Conservation (phyloP, 2,797 vertebrate genomes). For the Rhyacichthys aspro region DNA sequence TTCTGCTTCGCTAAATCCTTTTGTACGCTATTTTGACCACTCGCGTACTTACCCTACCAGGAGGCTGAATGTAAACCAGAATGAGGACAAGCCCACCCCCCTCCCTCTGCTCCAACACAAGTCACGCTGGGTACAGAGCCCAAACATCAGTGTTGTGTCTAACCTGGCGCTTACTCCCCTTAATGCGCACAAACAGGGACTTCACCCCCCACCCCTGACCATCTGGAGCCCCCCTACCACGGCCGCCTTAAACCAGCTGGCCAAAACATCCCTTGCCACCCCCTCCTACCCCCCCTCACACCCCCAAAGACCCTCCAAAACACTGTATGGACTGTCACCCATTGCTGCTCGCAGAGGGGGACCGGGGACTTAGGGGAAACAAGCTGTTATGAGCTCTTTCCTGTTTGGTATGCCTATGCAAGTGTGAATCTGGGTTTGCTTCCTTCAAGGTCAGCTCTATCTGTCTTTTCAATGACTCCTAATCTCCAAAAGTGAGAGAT, state of each 20-base stretch:
- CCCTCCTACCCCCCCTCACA: background rate
- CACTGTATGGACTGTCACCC: constrained; percentile 35
- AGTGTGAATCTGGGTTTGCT: constrained; percentile 25
- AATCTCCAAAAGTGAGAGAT: constrained; percentile 27
- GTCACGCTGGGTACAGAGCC: constrained; percentile 47
- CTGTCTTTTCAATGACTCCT: constrained; percentile 34
- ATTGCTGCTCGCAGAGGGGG: constrained; percentile 32
- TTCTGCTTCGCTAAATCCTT: constrained; percentile 20
- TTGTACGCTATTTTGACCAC: constrained; percentile 21
- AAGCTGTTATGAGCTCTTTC: constrained; percentile 45
- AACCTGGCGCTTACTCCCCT: constrained; percentile 69
- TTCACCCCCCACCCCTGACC: constrained; percentile 68
- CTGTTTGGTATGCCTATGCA: constrained; percentile 51
- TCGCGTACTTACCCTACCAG: constrained; percentile 12
- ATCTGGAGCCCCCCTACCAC: constrained; percentile 69
- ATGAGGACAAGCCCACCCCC: constrained; percentile 29
- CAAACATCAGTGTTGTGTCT: constrained; percentile 74
- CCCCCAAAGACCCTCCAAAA: constrained; percentile 22
- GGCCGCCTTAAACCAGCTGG: constrained; percentile 49
- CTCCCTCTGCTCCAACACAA: constrained; percentile 39
- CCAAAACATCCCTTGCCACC: constrained; percentile 41
- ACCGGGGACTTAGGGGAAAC: constrained; percentile 46
- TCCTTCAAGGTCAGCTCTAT: constrained; percentile 61
- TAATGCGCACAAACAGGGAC: constrained; percentile 71
- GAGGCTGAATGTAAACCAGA: constrained; percentile 33